These are phyloP conservation scores for Paracanthobrama guichenoti DNA, from an alignment of 2,113 vertebrate genomes.

Conservation along the genomic window DNA sequence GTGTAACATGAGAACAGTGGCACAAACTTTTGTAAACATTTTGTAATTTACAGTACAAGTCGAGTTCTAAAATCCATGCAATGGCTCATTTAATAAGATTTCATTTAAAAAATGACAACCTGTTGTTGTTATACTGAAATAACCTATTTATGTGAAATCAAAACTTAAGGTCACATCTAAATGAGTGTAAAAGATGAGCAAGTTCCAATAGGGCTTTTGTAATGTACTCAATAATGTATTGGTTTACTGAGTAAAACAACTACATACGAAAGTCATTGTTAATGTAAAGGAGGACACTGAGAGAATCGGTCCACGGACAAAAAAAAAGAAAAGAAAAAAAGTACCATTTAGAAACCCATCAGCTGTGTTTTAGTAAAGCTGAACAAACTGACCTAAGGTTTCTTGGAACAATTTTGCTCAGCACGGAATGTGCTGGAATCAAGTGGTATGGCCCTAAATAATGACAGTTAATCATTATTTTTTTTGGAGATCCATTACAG, in stretches of 20 bases:
- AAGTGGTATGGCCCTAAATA: slow-evolving; percentile 9
- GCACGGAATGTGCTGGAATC: not conserved
- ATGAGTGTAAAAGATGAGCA: not conserved
- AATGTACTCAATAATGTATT: not conserved
- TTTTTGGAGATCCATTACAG: slow-evolving; percentile 20
- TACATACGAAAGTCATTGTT: slow-evolving; percentile 5
- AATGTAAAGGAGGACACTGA: not conserved
- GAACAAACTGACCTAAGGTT: not conserved
- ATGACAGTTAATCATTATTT: not conserved
- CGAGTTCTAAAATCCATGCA: not conserved
- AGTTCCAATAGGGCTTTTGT: slow-evolving; percentile 16
- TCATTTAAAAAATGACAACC: slow-evolving; percentile 62
- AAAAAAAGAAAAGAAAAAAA: not conserved
- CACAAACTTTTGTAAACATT: slow-evolving; percentile 4
- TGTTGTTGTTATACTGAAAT: slow-evolving; percentile 69
- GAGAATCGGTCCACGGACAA: not conserved
- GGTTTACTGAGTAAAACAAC: not conserved
- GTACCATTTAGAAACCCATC: not conserved
- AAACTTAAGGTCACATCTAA: slow-evolving; percentile 4
- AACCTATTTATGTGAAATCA: slow-evolving; percentile 63
- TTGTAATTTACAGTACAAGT: not conserved
- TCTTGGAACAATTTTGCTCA: slow-evolving; percentile 1
- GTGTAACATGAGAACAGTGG: not conserved
- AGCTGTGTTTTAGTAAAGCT: not conserved
- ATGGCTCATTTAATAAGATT: slow-evolving; percentile 58